A percentile compares a stretch with the other conserved stretches of the same genome.
These are phyloP conservation scores for Agrotis puta DNA, from an alignment of 2,888 invertebrate genomes.

Conservation along the genomic window DNA sequence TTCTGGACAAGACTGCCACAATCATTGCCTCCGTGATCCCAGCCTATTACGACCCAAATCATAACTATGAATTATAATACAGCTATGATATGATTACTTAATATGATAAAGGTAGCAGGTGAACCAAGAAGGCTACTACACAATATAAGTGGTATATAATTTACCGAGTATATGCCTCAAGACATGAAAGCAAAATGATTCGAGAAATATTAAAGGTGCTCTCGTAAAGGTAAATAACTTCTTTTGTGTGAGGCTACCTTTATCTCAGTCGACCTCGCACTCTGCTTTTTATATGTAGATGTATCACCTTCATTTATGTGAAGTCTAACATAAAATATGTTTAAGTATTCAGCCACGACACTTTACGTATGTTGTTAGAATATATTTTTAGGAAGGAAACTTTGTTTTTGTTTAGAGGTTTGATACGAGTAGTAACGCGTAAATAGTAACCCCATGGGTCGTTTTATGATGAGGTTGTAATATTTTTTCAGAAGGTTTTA, in stretches of 20 bases:
- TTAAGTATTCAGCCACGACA: conserved; percentile 45
- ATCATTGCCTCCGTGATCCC: conserved; percentile 38
- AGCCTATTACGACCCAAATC: conserved; percentile 38
- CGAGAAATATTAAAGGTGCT: conserved; percentile 61
- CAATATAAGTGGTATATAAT: conserved; percentile 29
- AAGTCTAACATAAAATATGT: conserved; percentile 54
- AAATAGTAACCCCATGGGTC: conserved; percentile 9
- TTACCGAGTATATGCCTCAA: conserved; percentile 17
- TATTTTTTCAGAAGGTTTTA: conserved; percentile 8
- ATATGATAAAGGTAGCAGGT: conserved; percentile 28
- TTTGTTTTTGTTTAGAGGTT: conserved; percentile 33
- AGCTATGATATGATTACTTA: conserved; percentile 29
- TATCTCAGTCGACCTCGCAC: conserved; percentile 61
- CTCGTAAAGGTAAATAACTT: conserved; percentile 71
- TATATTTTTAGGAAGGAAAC: conserved; percentile 24
- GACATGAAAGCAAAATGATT: conserved; percentile 55
- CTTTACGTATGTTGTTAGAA: conserved; percentile 18
- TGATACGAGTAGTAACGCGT: conserved; percentile 15
- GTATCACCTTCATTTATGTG: conserved; percentile 55
- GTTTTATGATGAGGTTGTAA: not conserved
- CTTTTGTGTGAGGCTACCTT: conserved; percentile 66
- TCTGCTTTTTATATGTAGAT: conserved; percentile 58
- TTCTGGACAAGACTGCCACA: conserved; percentile 10
- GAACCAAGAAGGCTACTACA: conserved; percentile 36
- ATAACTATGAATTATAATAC: conserved; percentile 42